Conservation (phyloP, 2,113 vertebrate genomes). For the Salminus brasiliensis region DNA sequence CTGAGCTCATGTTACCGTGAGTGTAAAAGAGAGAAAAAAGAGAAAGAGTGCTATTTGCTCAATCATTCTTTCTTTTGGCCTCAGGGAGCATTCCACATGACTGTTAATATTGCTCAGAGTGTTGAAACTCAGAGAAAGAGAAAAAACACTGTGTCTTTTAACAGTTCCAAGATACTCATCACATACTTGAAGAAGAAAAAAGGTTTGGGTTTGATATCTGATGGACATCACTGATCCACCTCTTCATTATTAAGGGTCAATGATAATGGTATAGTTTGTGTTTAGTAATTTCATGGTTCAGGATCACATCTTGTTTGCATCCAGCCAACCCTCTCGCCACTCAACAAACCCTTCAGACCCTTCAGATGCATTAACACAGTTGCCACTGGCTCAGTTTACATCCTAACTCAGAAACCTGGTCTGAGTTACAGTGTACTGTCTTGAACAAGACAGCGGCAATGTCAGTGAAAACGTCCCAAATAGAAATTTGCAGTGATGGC, state of each 20-base stretch:
- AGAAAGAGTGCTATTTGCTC: not conserved
- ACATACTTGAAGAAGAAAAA: too few species aligned
- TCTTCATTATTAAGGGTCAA: not conserved
- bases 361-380: slow-evolving; percentile 31
- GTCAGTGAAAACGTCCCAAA: too few species aligned
- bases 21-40: not conserved
- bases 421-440: too few species aligned
- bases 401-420: too few species aligned
- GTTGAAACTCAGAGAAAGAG: not conserved
- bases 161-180: not conserved
- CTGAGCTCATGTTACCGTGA: slow-evolving; percentile 2
- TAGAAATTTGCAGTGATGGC: too few species aligned
- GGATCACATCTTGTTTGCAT: slow-evolving; percentile 9
- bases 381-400: too few species aligned
- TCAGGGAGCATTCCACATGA: not conserved
- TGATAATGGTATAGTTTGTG: not conserved
- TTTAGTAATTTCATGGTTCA: not conserved
- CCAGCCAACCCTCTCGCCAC: not conserved
- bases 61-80: not conserved
- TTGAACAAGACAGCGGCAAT: too few species aligned
- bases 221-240: not conserved
- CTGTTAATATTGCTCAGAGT: not conserved
- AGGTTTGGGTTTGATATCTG: not conserved
- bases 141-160: too few species aligned
- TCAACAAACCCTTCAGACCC: slow-evolving; percentile 20